Percentiles rank a stretch among this genome's conserved stretches.
These are phyloP conservation scores for Melanostigma gelatinosum DNA, from an alignment of 2,113 vertebrate genomes.

Conservation along the genomic window DNA sequence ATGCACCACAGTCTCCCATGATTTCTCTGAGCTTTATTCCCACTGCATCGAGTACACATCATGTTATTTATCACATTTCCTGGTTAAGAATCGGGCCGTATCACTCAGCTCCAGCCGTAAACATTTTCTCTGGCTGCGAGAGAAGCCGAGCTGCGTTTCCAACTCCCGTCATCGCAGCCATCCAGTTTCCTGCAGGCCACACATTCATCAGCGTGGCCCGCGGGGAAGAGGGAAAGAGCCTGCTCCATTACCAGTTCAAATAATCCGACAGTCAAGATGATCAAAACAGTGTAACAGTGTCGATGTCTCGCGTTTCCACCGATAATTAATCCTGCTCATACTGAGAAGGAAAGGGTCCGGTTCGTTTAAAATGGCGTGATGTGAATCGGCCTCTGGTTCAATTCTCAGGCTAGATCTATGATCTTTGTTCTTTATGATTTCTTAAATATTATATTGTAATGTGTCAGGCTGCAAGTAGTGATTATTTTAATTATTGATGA, in stretches of 20 bases:
- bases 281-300: conserved; percentile 58
- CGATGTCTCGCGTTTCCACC: conserved; percentile 34
- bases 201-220: conserved; percentile 62
- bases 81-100: conserved; percentile 53
- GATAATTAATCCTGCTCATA: conserved; percentile 53
- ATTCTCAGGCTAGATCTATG: conserved; percentile 16
- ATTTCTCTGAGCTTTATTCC: conserved; percentile 38
- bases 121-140: conserved; percentile 78
- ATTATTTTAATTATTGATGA: not conserved
- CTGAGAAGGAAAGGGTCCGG: not conserved
- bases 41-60: conserved; percentile 35
- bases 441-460: not conserved
- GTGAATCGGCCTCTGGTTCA: conserved; percentile 8
- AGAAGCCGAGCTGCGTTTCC: conserved; percentile 51
- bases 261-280: conserved; percentile 68
- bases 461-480: not conserved
- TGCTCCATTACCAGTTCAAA: conserved; percentile 69
- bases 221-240: conserved; percentile 31
- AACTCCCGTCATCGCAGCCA: conserved; percentile 64
- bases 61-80: conserved; percentile 66
- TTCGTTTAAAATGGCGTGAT: conserved; percentile 15
- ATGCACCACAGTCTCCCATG: conserved; percentile 13
- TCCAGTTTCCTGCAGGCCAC: conserved; percentile 48
- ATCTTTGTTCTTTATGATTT: not conserved
- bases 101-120: conserved; percentile 78